These are phyloP conservation scores for Heteromormyrus szaboi DNA, from an alignment of 2,797 vertebrate species.

Conservation along the genomic window DNA sequence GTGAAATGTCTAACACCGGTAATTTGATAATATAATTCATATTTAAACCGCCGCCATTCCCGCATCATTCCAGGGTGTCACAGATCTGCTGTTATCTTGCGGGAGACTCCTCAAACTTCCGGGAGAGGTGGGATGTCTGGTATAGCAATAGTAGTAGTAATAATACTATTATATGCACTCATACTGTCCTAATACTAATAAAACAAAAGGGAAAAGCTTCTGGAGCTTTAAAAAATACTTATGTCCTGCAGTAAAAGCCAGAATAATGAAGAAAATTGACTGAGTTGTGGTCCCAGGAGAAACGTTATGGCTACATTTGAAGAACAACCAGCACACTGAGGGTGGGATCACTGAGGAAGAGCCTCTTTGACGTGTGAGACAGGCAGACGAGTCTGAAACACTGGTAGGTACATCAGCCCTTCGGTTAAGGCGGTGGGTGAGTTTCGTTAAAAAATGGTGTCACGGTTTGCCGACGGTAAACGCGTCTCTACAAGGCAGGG, in stretches of 20 bases:
- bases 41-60: not conserved
- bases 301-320: not conserved
- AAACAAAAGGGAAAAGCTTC: not conserved
- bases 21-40: not conserved
- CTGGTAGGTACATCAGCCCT: conserved; percentile 11
- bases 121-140: not conserved
- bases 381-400: not conserved
- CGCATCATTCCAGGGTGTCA: not conserved
- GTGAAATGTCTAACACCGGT: not conserved
- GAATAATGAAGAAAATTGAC: not conserved
- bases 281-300: not conserved
- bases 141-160: not conserved
- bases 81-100: not conserved
- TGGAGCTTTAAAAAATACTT: not conserved
- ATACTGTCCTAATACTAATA: not conserved
- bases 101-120: not conserved
- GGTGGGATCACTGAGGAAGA: not conserved
- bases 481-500: not conserved
- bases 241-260: not conserved
- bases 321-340: not conserved
- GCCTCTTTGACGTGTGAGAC: not conserved
- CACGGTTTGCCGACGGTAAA: not conserved
- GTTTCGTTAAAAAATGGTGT: not conserved
- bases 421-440: conserved; percentile 19
- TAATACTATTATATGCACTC: not conserved